Evolutionary conservation across 2,797 vertebrate genomes (phyloP), one percentile per base, ranked within the genome.

Genomic region (Pitangus sulphuratus): DNA sequence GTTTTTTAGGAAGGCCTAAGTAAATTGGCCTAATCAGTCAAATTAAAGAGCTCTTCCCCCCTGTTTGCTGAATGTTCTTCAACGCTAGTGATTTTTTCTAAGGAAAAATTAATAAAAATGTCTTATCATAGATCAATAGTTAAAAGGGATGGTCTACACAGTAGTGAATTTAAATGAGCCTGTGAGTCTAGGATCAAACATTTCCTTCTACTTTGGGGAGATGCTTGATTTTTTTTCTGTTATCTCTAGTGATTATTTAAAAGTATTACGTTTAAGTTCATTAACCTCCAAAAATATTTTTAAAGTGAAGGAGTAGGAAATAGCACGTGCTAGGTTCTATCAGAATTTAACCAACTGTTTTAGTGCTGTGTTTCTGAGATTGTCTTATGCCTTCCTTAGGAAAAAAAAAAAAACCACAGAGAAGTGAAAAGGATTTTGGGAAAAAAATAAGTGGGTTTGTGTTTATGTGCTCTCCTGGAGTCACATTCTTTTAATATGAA

Each of bases 91-190:
- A 93, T 96, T 94, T 97, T 95, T 96, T 95, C 79, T 94, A 81
- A 88, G 68, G 93, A 94, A 97, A 97, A 95, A 97, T 95, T 97
- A 97, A 97, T 97, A 97, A 97, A 97, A 97, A 94, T 94, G 92
- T 95, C 94, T 97, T 97, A 97, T 97, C 94, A 89, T 83, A 96
- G 95, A 97, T 97, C 97, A 96, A 97, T 97, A 95, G 81, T 89
- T 95, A 90, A 96, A 97, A 97, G 94, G 87, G 92, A 97, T 96
- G 94, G 95, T 95, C 84, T 97, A n/a, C 95, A 92, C n/a, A 89
- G 91, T 66, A 88, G 89, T 88, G 97, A 97, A 97, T 97, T 97
- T 93, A 95, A 97, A 97, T 97, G 81, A 95, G 89, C n/a, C 60
- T 92, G 31, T 57, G 71, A 90, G 54, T 80, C 66, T 95, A 85